Conservation (phyloP, 2,113 vertebrate species). For the Dendropsophus ebraccatus region DNA sequence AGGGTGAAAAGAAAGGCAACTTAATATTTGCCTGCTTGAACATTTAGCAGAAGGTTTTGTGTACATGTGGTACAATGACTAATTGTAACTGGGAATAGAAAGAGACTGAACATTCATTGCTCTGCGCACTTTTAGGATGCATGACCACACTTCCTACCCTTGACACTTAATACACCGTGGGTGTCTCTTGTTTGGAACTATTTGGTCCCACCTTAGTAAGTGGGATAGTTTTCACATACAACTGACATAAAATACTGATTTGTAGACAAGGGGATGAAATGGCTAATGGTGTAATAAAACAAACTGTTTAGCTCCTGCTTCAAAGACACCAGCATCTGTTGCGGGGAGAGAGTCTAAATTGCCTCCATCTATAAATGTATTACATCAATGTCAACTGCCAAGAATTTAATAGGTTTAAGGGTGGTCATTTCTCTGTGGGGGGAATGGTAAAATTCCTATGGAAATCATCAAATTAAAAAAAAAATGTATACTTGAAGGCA, state of each 20-base stretch:
- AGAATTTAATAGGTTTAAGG: constrained; percentile 59
- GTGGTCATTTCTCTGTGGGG: constrained; percentile 57
- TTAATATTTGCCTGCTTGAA: no score
- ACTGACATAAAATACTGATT: constrained; percentile 17
- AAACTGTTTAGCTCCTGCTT: constrained; percentile 52
- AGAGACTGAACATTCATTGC: neutral
- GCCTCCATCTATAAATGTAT: constrained; percentile 57
- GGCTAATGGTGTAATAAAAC: constrained; percentile 45
- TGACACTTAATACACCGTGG: neutral
- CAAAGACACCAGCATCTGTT: constrained; percentile 56
- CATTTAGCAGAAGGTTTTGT: no score
- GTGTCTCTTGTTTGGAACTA: neutral
- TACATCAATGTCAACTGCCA: constrained; percentile 54
- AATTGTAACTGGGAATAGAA: neutral
- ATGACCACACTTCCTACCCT: neutral
- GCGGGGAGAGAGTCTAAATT: constrained; percentile 51
- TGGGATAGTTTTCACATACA: constrained; percentile 3
- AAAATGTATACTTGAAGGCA: constrained; percentile 51
- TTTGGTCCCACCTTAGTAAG: constrained; percentile 24
- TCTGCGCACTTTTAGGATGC: neutral
- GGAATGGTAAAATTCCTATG: constrained; percentile 56
- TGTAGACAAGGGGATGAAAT: constrained; percentile 29
- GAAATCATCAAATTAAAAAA: constrained; percentile 55
- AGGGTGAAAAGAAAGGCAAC: no score
- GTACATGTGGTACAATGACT: no score